Percentiles rank a stretch among this genome's conserved stretches.
These are phyloP conservation scores for Murina feae DNA, from an alignment of 2,113 vertebrate species.

Conservation along the genomic window DNA sequence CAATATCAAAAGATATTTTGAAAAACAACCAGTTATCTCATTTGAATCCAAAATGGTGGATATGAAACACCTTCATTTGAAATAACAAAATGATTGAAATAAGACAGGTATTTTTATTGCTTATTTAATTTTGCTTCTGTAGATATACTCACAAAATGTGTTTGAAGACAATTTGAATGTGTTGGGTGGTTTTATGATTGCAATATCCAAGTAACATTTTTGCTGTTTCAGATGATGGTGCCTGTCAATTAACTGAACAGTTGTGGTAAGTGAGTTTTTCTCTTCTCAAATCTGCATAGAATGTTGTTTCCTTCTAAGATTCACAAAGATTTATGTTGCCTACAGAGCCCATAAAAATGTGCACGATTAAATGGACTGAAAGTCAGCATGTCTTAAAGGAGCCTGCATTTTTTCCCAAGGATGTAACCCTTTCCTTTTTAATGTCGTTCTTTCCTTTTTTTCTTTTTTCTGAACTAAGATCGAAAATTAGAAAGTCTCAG, in stretches of 20 bases:
- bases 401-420: background rate
- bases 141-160: background rate
- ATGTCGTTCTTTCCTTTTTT: background rate
- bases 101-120: background rate
- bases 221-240: slow-evolving; percentile 63
- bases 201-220: background rate
- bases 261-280: slow-evolving; percentile 55
- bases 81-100: background rate
- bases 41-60: background rate
- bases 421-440: background rate
- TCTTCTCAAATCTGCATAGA: background rate
- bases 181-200: background rate
- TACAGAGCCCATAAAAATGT: background rate
- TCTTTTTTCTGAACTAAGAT: background rate
- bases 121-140: background rate
- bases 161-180: background rate
- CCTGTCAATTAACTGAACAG: slow-evolving; percentile 43
- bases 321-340: background rate
- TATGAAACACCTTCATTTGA: background rate
- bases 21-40: background rate
- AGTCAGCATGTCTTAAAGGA: background rate
- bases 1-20: background rate
- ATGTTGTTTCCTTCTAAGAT: background rate
- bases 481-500: background rate
- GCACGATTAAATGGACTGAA: background rate